These are phyloP conservation scores for Eriocheir sinensis DNA, from an alignment of 1,140 invertebrate genomes.

Conservation along the genomic window DNA sequence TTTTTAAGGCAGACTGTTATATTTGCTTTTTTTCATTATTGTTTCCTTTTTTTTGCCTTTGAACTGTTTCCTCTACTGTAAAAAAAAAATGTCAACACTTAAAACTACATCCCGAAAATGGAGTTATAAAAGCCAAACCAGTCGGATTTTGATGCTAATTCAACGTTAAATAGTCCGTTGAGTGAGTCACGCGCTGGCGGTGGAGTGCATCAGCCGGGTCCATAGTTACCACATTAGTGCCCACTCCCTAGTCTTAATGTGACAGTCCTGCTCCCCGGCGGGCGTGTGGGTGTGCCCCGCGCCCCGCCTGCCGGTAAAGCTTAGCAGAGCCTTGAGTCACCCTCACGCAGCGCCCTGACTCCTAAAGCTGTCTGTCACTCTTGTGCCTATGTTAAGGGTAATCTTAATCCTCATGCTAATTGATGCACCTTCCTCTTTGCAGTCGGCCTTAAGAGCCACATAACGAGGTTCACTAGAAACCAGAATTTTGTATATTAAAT, in stretches of 20 bases:
- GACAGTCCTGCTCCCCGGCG: constrained; percentile 44
- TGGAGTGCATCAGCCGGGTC: constrained; percentile 47
- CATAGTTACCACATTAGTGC: constrained; percentile 74
- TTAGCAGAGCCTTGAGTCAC: constrained; percentile 30
- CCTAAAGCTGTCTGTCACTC: constrained; percentile 40
- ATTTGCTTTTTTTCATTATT: no score
- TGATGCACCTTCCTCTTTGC: constrained; percentile 75
- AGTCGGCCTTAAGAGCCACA: constrained; percentile 73
- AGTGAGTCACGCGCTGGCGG: no score
- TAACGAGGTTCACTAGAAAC: constrained; percentile 77
- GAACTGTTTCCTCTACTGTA: no score
- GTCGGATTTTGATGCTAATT: no score
- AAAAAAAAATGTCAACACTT: no score
- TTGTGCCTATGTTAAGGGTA: constrained; percentile 60
- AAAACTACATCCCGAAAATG: no score
- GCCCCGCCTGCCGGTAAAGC: constrained; percentile 53
- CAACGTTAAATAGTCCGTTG: no score
- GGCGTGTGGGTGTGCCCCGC: constrained; percentile 46
- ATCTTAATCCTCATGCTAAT: constrained; percentile 69
- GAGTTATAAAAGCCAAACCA: no score
- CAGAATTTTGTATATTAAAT: constrained; percentile 76
- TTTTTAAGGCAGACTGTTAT: no score
- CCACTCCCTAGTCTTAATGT: constrained; percentile 70
- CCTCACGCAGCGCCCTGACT: not conserved
- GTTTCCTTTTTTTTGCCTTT: no score